These are phyloP conservation scores for Parus major DNA, from an alignment of 2,113 vertebrate genomes.

Conservation along the genomic window DNA sequence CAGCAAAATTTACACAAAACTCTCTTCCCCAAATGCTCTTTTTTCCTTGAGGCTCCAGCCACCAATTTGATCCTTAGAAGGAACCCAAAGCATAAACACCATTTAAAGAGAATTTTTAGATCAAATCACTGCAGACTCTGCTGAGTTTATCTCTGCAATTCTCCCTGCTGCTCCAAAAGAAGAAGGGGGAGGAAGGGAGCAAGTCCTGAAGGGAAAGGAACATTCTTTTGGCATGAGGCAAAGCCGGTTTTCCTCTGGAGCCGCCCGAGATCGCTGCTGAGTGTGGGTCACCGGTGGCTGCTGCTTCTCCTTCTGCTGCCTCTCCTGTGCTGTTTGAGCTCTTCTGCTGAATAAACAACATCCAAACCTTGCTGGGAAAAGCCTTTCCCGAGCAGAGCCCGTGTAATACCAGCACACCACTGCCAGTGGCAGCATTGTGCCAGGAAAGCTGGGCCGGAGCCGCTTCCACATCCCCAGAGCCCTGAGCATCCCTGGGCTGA, in stretches of 20 bases:
- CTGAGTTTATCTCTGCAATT: background rate
- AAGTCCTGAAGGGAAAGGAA: background rate
- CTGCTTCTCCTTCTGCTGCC: no score
- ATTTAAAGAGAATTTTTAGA: background rate
- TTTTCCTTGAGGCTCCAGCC: background rate
- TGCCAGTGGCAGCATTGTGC: conserved; percentile 88
- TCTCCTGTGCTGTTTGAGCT: background rate
- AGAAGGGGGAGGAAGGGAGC: background rate
- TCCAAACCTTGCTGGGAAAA: accelerated
- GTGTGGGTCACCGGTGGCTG: no score
- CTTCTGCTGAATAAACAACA: background rate
- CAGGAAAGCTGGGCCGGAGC: background rate
- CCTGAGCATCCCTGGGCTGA: background rate
- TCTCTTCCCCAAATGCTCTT: background rate
- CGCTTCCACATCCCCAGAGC: background rate
- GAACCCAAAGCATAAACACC: background rate
- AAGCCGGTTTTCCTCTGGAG: background rate
- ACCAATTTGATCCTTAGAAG: background rate
- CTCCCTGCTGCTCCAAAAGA: background rate
- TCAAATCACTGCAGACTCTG: background rate
- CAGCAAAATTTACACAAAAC: background rate
- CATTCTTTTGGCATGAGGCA: conserved; percentile 43
- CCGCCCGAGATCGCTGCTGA: no score
- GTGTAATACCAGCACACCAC: conserved; percentile 42
- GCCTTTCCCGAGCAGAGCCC: background rate